phyloP scores from a whole-genome alignment of 2,797 vertebrate genomes.

The Rhynchonycteris naso region DNA sequence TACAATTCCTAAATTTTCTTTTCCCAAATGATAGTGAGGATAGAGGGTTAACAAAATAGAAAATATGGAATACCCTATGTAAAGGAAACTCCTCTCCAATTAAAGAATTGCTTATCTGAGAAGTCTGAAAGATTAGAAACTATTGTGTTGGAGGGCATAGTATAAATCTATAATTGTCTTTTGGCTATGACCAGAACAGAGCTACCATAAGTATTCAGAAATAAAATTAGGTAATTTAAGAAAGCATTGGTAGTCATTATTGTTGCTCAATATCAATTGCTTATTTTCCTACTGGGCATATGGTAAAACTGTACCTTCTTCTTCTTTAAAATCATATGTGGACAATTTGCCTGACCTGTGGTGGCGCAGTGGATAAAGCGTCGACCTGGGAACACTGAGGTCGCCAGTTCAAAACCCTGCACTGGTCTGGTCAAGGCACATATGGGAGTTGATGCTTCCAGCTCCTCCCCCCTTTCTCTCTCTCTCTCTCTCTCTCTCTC shows the following conservation, averaged over 20 bases:
- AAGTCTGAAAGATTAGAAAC: conserved; percentile 6
- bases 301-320: not conserved
- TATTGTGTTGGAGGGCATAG: not conserved
- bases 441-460: too few species aligned
- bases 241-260: conserved; percentile 5
- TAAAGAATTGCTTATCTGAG: not conserved
- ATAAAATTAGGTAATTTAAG: conserved; percentile 39
- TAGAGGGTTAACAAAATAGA: not conserved
- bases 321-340: not conserved
- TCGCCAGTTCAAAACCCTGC: too few species aligned
- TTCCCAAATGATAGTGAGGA: not conserved
- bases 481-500: too few species aligned
- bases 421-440: too few species aligned
- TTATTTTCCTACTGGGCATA: not conserved
- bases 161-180: conserved; percentile 26
- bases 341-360: too few species aligned
- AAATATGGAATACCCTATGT: not conserved
- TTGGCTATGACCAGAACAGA: not conserved
- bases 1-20: not conserved
- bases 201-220: conserved; percentile 36
- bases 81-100: not conserved
- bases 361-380: too few species aligned
- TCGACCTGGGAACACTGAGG: too few species aligned
- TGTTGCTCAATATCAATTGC: not conserved
- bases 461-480: too few species aligned